These are phyloP conservation scores for Misgurnus mizolepis DNA, from an alignment of 2,113 vertebrate genomes.

Conservation along the genomic window DNA sequence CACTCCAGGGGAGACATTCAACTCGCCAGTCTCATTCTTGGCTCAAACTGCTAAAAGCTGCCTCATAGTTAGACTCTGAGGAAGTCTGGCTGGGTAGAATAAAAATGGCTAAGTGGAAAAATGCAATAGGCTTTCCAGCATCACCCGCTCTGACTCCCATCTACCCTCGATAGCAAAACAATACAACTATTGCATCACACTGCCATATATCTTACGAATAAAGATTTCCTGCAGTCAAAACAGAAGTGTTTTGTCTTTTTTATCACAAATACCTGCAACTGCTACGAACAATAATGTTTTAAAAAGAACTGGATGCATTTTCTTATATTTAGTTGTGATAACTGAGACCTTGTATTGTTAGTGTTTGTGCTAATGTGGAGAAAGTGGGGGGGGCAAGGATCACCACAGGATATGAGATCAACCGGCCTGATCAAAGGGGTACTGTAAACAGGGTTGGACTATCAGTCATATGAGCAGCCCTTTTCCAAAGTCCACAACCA, in stretches of 20 bases:
- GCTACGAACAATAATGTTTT: too few species aligned
- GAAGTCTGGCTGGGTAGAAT: conserved; percentile 18
- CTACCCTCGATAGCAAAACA: conserved; percentile 1
- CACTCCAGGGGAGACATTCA: conserved; percentile 29
- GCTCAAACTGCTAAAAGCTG: neutral
- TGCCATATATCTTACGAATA: neutral
- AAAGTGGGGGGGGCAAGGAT: conserved; percentile 7
- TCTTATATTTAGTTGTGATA: neutral
- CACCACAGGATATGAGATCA: conserved; percentile 40
- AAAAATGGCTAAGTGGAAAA: conserved; percentile 26
- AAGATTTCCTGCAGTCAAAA: neutral
- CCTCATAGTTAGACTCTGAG: conserved; percentile 12
- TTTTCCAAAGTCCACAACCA: conserved; percentile 27
- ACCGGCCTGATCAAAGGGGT: conserved; percentile 45
- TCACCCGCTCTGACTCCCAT: conserved; percentile 2
- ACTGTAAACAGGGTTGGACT: conserved; percentile 38
- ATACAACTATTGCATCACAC: neutral
- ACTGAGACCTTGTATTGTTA: neutral
- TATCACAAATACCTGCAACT: too few species aligned
- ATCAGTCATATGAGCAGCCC: conserved; percentile 56
- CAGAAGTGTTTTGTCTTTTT: too few species aligned
- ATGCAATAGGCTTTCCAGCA: conserved; percentile 12
- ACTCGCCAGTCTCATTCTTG: conserved; percentile 23
- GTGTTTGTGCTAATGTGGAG: neutral
- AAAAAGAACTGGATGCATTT: neutral